phyloP scores from a whole-genome alignment of 2,113 vertebrate species.

The Ranitomeya variabilis region DNA sequence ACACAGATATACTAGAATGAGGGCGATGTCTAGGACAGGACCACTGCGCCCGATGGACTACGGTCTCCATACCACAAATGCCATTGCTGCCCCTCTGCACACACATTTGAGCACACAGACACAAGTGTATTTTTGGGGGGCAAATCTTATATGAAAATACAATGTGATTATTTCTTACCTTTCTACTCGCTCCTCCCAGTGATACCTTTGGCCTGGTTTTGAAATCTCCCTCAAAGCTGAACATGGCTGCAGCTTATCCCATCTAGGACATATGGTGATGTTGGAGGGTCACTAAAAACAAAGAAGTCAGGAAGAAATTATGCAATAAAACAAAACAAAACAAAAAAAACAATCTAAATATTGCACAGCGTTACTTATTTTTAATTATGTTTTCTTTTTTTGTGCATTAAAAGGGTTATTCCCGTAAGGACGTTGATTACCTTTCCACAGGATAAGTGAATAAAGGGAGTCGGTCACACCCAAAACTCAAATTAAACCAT shows the following conservation, averaged over 20 bases:
- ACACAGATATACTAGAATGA: too few species aligned
- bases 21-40: too few species aligned
- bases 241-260: slow-evolving; percentile 90
- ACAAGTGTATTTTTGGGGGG: background rate
- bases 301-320: background rate
- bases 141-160: background rate
- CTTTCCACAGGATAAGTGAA: too few species aligned
- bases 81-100: too few species aligned
- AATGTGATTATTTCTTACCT: slow-evolving; percentile 72
- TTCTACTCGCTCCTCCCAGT: slow-evolving; percentile 93
- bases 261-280: slow-evolving; percentile 71
- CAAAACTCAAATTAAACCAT: too few species aligned
- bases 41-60: background rate
- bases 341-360: background rate
- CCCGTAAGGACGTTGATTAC: too few species aligned
- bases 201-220: slow-evolving; percentile 97
- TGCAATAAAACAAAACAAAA: background rate
- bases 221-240: slow-evolving; percentile 98
- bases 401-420: too few species aligned
- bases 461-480: too few species aligned
- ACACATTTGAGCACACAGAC: too few species aligned
- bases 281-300: slow-evolving; percentile 14
- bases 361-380: too few species aligned
- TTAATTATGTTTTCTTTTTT: too few species aligned
- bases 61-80: background rate